Conservation (phyloP, 2,888 invertebrate genomes). For the Hypomecis atomaria region DNA sequence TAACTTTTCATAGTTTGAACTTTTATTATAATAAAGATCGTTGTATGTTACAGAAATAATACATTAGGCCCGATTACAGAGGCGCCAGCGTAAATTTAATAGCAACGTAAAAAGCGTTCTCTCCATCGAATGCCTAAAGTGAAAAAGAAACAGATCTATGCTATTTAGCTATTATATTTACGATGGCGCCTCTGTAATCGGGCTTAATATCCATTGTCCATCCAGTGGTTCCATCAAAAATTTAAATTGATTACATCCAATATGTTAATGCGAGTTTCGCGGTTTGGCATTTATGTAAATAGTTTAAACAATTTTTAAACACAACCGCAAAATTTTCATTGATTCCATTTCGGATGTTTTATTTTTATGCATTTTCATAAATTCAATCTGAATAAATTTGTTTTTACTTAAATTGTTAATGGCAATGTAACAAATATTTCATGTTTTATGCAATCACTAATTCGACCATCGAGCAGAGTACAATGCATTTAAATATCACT, state of each 20-base stretch:
- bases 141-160: too few species aligned
- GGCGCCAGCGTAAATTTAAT: too few species aligned
- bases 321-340: not conserved
- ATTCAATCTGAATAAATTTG: slow-evolving; percentile 17
- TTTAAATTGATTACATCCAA: slow-evolving; percentile 57
- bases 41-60: too few species aligned
- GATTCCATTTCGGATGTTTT: slow-evolving; percentile 1
- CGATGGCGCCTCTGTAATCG: too few species aligned
- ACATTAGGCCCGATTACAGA: too few species aligned
- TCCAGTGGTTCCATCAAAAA: slow-evolving; percentile 52
- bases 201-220: slow-evolving; percentile 35
- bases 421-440: not conserved
- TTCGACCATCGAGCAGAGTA: not conserved
- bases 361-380: slow-evolving; percentile 11
- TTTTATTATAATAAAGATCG: too few species aligned
- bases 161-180: too few species aligned
- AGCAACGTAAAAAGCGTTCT: too few species aligned
- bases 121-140: too few species aligned
- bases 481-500: too few species aligned
- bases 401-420: not conserved
- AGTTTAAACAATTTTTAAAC: slow-evolving; percentile 36
- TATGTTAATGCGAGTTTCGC: slow-evolving; percentile 40
- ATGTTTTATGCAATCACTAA: slow-evolving; percentile 2
- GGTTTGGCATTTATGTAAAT: slow-evolving; percentile 27
- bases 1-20: too few species aligned